Base-by-base conservation (phyloP, 2,113 vertebrate species). In the Heterotilapia buettikoferi region DNA sequence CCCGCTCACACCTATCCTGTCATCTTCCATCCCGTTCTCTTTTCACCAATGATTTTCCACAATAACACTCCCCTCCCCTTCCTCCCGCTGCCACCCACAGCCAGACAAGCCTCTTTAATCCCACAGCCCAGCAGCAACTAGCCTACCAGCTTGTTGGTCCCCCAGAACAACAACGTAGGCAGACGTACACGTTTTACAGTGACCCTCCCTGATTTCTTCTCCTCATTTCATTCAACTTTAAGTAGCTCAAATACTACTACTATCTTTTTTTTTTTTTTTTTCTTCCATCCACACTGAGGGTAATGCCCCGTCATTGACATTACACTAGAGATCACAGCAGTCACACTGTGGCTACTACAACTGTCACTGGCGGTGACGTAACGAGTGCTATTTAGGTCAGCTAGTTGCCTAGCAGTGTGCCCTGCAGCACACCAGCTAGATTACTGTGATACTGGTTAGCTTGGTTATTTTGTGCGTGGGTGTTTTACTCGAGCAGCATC, bases 101-200 rank as follows among this genome's bases (percentile, higher is more conserved):
- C 95, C 94, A 96, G 95, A 96, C 96, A 96, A 95, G 93, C 94
- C 89, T 94, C 84, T 89, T 95, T 96, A 96, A 96, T 96, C 96
- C 95, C 85, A 91, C 84, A 92, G 92, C 93, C 95, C 94, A 94
- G 92, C 93, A 93, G 90, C 91, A 86, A 92, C 92, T 94, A 86
- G 90, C 93, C 93, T 90, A 90, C 93, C 94, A 92, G 94, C 94
- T 92, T 92, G 93, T 89, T 93, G 88, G 89, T 91, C 92, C 91
- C 94, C 91, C 92, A 91, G 88, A 95, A 93, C 92, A 94, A 95
- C 94, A 94, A 93, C 88, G 90, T 92, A 91, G 78, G 91, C 90
- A 80, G 59, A 85, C 84, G 90, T 84, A 86, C 47, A 31, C 86
- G 71, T 82, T 84, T 88, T 76, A 71, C 73, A 88, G 29, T 88